Evolutionary conservation across 1,140 invertebrate genomes (phyloP).

Genomic region (Drosophila arawakana): DNA sequence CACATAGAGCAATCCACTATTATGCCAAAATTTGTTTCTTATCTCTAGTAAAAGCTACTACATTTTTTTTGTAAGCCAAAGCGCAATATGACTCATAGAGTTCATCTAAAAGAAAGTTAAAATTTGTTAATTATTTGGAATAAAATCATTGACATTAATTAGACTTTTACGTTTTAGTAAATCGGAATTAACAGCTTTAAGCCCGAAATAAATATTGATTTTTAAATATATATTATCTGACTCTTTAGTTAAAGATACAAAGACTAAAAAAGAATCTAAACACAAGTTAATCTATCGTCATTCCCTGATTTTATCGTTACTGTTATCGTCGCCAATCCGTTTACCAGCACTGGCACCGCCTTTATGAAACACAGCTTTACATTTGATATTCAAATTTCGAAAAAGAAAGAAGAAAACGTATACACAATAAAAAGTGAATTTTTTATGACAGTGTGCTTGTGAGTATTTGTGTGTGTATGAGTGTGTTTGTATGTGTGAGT

Average conservation of each 20-base stretch:
- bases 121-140: too few species aligned
- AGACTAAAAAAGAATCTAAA: too few species aligned
- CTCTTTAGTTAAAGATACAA: slow-evolving; percentile 1
- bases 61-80: neutral
- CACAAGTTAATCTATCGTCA: neutral
- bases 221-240: too few species aligned
- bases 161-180: too few species aligned
- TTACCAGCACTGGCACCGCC: slow-evolving; percentile 13
- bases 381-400: slow-evolving; percentile 21
- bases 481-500: neutral
- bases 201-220: too few species aligned
- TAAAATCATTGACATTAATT: too few species aligned
- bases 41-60: neutral
- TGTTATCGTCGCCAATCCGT: neutral
- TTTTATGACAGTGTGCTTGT: slow-evolving; percentile 3
- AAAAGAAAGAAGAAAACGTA: neutral
- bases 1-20: slow-evolving; percentile 38
- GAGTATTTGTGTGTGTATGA: slow-evolving; percentile 1
- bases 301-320: neutral
- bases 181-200: too few species aligned
- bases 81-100: too few species aligned
- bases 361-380: slow-evolving; percentile 14
- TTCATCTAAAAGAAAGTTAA: too few species aligned
- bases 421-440: neutral
- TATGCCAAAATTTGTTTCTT: slow-evolving; percentile 11